Evolutionary conservation across 2,113 vertebrate species (phyloP).

Genomic region (Pollimyrus isidori): DNA sequence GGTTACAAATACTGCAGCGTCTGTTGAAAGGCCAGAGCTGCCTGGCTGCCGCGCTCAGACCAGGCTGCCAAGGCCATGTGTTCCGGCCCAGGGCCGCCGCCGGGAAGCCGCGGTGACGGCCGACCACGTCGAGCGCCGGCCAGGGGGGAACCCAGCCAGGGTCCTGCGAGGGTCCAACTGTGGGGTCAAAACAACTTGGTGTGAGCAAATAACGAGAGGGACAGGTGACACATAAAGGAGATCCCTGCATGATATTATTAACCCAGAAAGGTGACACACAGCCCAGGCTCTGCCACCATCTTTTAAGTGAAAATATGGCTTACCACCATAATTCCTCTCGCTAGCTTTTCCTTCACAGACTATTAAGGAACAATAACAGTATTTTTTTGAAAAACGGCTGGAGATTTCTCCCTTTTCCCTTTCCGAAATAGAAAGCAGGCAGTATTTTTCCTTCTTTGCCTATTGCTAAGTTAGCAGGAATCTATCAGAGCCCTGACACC

Average conservation of each 20-base stretch:
- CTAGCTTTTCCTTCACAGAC: constrained; percentile 51
- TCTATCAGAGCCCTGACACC: constrained; percentile 45
- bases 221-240: constrained; percentile 34
- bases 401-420: constrained; percentile 42
- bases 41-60: background rate
- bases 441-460: constrained; percentile 46
- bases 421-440: constrained; percentile 45
- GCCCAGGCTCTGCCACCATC: constrained; percentile 36
- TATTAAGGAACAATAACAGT: constrained; percentile 57
- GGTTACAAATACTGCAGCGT: background rate
- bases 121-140: background rate
- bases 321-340: constrained; percentile 45
- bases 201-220: background rate
- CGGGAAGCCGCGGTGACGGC: too few species aligned
- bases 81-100: background rate
- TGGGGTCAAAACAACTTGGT: background rate
- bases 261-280: constrained; percentile 49
- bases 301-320: constrained; percentile 54
- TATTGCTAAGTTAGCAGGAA: constrained; percentile 28
- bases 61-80: background rate
- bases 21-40: background rate
- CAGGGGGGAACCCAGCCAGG: background rate
- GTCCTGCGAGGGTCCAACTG: background rate
- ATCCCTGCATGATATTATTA: constrained; percentile 41
- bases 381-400: constrained; percentile 38